Evolutionary conservation across 2,888 invertebrate genomes (phyloP).

Genomic region (Cheilosia scutellata): DNA sequence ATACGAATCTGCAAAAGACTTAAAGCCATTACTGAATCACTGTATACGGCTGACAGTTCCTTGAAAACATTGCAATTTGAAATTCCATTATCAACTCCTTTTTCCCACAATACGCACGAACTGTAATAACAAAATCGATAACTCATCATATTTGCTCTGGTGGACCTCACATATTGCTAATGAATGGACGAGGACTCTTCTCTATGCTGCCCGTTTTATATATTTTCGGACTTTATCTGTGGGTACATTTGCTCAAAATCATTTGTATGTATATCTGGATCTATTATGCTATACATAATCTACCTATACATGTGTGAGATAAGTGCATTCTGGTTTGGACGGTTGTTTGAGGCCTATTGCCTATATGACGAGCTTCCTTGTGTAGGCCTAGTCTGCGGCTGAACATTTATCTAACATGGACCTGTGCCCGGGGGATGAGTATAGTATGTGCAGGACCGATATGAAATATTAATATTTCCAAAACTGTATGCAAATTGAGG

Average conservation of each 20-base stretch:
- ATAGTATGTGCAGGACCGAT: conserved; percentile 8
- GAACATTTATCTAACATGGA: not conserved
- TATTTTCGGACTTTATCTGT: not conserved
- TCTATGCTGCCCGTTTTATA: not conserved
- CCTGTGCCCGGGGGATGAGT: not conserved
- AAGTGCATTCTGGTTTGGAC: too few relatives aligned
- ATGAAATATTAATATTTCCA: conserved; percentile 30
- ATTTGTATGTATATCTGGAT: too few relatives aligned
- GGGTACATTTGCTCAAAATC: too few relatives aligned
- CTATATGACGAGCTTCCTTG: too few relatives aligned
- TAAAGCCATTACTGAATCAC: conserved; percentile 1
- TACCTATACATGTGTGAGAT: too few relatives aligned
- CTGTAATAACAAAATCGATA: conserved; percentile 55
- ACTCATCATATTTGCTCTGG: conserved; percentile 57
- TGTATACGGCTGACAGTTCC: conserved; percentile 2
- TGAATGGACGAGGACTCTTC: conserved; percentile 40
- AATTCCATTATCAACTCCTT: conserved; percentile 15
- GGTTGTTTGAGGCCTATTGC: too few relatives aligned
- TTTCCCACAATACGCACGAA: conserved; percentile 1
- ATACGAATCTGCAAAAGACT: too few relatives aligned
- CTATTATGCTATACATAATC: too few relatives aligned
- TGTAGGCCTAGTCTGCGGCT: not conserved
- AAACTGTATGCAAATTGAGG: conserved; percentile 29
- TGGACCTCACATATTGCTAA: conserved; percentile 39
- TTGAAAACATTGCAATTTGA: conserved; percentile 24